Evolutionary conservation across 2,888 invertebrate species (phyloP).

Genomic region (Brachylomia viminalis): DNA sequence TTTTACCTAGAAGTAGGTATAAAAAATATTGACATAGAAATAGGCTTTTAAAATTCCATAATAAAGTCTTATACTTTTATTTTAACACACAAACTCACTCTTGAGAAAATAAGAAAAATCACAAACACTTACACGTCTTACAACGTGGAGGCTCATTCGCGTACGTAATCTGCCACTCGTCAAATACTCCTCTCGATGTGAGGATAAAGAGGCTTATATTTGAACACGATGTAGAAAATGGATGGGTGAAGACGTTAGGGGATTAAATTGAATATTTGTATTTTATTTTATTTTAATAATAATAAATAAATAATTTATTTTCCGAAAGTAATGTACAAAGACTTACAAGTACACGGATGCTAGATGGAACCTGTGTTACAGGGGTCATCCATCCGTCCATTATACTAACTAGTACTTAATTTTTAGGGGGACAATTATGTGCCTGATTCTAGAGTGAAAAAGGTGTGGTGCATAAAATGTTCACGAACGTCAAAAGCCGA

Average conservation of each 20-base stretch:
- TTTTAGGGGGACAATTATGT: too few species aligned
- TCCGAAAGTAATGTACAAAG: too few species aligned
- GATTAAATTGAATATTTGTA: background rate
- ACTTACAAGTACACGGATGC: too few species aligned
- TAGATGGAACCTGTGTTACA: too few species aligned
- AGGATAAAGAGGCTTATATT: slow-evolving; percentile 18
- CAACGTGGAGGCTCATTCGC: slow-evolving; percentile 4
- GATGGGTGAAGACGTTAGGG: background rate
- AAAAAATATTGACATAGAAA: background rate
- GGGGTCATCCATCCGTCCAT: too few species aligned
- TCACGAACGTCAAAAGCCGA: too few species aligned
- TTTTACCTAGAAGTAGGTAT: background rate
- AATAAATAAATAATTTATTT: too few species aligned
- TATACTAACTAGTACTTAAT: too few species aligned
- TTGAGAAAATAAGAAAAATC: slow-evolving; percentile 11
- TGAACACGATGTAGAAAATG: slow-evolving; percentile 17
- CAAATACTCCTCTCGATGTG: slow-evolving; percentile 24
- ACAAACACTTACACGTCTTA: slow-evolving; percentile 18
- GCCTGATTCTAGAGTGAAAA: too few species aligned
- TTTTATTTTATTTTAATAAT: too few species aligned
- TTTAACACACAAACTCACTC: background rate
- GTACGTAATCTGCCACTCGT: slow-evolving; percentile 25
- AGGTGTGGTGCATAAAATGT: too few species aligned
- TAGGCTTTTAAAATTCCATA: background rate
- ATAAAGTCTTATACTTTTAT: too few species aligned